Percentiles rank a stretch among this genome's conserved stretches.
phyloP scores from a whole-genome alignment of 2,113 vertebrate species.

The human (Homo sapiens) region GRCh38 chr22:27180001-27180500 shows the following conservation, averaged over 20 bases:
- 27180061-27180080: neutral
- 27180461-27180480: accelerated
- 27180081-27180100: neutral
- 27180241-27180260: neutral
- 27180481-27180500: neutral
- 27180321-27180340: neutral
- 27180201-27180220: neutral
- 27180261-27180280: neutral
- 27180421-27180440: neutral
- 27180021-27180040: accelerated
- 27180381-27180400: neutral
- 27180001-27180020: neutral
- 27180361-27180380: neutral
- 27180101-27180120: neutral
- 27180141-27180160: neutral
- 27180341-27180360: neutral
- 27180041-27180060: neutral
- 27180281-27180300: neutral
- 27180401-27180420: neutral
- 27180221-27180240: neutral
- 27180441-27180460: neutral
- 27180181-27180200: neutral
- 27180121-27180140: neutral
- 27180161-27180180: neutral
- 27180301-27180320: neutral